Evolutionary conservation across 2,888 invertebrate genomes (phyloP).

Genomic region (Macrosoma leucophasiata): DNA sequence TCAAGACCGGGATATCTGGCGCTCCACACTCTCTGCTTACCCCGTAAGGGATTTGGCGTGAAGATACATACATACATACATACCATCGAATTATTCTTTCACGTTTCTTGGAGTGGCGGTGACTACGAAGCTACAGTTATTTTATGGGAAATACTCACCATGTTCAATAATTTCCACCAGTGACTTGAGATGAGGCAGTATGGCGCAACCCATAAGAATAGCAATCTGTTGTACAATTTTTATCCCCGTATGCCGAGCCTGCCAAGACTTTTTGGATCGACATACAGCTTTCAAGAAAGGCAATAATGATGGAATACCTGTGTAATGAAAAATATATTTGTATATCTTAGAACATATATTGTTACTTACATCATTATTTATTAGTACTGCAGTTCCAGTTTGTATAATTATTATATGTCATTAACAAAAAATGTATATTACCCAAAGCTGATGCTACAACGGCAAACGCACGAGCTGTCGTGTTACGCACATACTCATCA

Average conservation of each 20-base stretch:
- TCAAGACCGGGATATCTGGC: too few species aligned
- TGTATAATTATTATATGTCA: background rate
- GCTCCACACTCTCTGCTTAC: too few species aligned
- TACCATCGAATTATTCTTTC: too few species aligned
- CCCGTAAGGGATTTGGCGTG: too few species aligned
- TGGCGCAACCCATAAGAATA: constrained; percentile 99
- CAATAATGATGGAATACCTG: constrained; percentile 92
- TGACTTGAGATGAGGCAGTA: constrained; percentile 97
- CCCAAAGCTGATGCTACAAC: constrained; percentile 99
- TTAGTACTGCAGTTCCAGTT: background rate
- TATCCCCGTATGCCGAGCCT: constrained; percentile 97
- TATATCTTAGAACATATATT: too few species aligned
- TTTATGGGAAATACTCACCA: constrained; percentile 81
- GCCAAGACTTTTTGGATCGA: constrained; percentile 99
- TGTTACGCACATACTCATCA: constrained; percentile 99
- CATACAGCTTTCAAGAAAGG: constrained; percentile 99
- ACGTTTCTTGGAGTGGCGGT: too few species aligned
- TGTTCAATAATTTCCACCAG: constrained; percentile 99
- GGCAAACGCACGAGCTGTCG: constrained; percentile 99
- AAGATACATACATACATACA: too few species aligned
- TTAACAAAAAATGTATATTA: constrained; percentile 23
- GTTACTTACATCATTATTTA: too few species aligned
- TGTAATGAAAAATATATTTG: too few species aligned
- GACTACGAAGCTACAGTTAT: too few species aligned
- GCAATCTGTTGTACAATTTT: constrained; percentile 99